These are phyloP conservation scores for Drosophila multiciliata DNA, from an alignment of 2,888 invertebrate species.

Conservation along the genomic window DNA sequence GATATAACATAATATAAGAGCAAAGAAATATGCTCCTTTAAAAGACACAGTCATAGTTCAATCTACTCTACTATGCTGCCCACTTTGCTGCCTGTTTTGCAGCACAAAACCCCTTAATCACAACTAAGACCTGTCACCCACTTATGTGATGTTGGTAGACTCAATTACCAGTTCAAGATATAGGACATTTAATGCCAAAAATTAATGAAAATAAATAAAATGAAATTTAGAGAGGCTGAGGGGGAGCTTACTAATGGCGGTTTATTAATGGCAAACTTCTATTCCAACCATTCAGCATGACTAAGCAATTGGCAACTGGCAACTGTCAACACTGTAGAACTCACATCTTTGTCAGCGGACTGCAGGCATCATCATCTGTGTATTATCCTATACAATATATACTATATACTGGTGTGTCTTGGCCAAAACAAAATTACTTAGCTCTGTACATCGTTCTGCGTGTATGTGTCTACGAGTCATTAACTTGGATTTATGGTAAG, in stretches of 20 bases:
- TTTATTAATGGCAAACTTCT: slow-evolving; percentile 30
- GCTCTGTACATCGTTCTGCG: slow-evolving; percentile 17
- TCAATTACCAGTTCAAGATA: slow-evolving; percentile 21
- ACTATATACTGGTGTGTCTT: not conserved
- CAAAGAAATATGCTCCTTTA: not conserved
- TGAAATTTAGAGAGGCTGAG: not conserved
- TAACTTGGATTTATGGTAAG: slow-evolving; percentile 39
- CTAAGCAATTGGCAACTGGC: slow-evolving; percentile 52
- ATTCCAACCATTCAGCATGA: slow-evolving; percentile 45
- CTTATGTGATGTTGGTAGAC: slow-evolving; percentile 1
- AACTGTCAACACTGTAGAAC: slow-evolving; percentile 21
- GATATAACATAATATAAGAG: not conserved
- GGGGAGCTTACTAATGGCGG: slow-evolving; percentile 23
- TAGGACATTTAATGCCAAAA: slow-evolving; percentile 30
- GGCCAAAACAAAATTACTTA: slow-evolving; percentile 20
- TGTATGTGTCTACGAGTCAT: slow-evolving; percentile 30
- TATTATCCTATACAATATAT: not conserved
- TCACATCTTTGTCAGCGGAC: slow-evolving; percentile 7
- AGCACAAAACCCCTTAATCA: not conserved
- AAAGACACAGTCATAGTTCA: not conserved
- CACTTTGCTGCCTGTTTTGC: not conserved
- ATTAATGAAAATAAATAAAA: slow-evolving; percentile 2
- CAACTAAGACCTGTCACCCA: not conserved
- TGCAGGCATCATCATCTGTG: no score
- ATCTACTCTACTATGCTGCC: not conserved